Evolutionary conservation across 2,888 invertebrate species (phyloP), one percentile per base, ranked within the genome.

Genomic region (Neoascia interrupta): DNA sequence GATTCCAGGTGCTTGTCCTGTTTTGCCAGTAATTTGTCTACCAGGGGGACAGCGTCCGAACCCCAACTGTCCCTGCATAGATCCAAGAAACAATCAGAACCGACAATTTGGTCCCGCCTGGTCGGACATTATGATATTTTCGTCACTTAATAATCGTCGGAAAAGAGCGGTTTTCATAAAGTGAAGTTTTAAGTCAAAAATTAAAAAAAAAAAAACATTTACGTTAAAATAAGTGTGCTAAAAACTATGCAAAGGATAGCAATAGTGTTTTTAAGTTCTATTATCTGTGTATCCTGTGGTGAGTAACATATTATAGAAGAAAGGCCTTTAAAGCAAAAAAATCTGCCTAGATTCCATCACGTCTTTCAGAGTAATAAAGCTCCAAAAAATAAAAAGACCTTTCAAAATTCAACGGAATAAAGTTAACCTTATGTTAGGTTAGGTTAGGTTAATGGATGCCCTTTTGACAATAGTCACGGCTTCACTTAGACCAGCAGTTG

Each of bases 61-160:
- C 41, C 83, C 86, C 2, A 82, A 85, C 58, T 89, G 88, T 34
- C 87, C 88, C 13, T 89, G 89, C 72, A 87, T 88, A 19, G 88
- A 89, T 84, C 87, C 89, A 0, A 82, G 87, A 2, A 69, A 82
- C 66, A 83, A 83, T 49, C 53, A 51, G 8, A 63, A 28, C 1
- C 68, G 54, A 1, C 63, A 58, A 43, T 21, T 28, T 53, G 63
- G 51, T 1, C 39, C 58, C 0, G 28, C 83, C 19, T 83, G 83
- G 23, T 81, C 87, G 64, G 85, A 87, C 51, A 83, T 83, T 76
- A 85, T 86, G 84, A 80, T 87, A 45, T 87, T 87, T 53, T 82
- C 84, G 58, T 76, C 85, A 26, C 80, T 86, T 0, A 82, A 72
- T 63, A 82, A 73, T 19, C 81, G 84, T 13, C 82, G 82, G 6